These are phyloP conservation scores for Ciconia boyciana DNA, from an alignment of 2,113 vertebrate species.

Conservation along the genomic window DNA sequence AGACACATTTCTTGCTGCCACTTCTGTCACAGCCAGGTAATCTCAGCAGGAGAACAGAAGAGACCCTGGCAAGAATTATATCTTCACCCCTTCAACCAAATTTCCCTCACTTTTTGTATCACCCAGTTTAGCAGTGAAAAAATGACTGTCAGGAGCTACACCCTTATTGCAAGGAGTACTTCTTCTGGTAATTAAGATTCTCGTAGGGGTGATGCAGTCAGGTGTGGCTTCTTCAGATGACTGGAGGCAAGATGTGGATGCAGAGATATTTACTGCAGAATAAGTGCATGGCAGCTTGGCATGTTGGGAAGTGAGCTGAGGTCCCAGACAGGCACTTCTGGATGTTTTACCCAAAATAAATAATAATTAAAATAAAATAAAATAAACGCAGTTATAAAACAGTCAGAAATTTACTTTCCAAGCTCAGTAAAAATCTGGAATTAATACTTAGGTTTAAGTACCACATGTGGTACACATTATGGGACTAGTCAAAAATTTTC, in stretches of 20 bases:
- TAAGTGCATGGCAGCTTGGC: not conserved
- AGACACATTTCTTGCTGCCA: not conserved
- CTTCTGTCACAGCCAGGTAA: not conserved
- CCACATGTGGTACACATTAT: not conserved
- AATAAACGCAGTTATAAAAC: not conserved
- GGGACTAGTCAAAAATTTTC: not conserved
- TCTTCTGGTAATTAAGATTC: not conserved
- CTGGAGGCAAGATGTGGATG: not conserved
- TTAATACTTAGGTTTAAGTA: not conserved
- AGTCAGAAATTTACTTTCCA: not conserved
- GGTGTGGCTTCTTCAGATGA: not conserved
- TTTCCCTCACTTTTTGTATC: not conserved
- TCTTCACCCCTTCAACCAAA: not conserved
- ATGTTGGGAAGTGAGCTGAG: not conserved
- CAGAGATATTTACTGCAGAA: not conserved
- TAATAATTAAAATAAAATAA: not conserved
- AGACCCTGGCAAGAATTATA: not conserved
- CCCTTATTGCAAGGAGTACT: not conserved
- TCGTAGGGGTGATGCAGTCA: not conserved
- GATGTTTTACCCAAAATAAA: not conserved
- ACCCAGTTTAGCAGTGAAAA: not conserved
- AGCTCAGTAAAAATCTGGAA: not conserved
- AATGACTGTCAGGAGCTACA: not conserved
- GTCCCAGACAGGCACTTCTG: not conserved
- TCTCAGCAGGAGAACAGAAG: not conserved